Evolutionary conservation across 2,888 invertebrate genomes (phyloP).

Genomic region (Frankliniella fusca): DNA sequence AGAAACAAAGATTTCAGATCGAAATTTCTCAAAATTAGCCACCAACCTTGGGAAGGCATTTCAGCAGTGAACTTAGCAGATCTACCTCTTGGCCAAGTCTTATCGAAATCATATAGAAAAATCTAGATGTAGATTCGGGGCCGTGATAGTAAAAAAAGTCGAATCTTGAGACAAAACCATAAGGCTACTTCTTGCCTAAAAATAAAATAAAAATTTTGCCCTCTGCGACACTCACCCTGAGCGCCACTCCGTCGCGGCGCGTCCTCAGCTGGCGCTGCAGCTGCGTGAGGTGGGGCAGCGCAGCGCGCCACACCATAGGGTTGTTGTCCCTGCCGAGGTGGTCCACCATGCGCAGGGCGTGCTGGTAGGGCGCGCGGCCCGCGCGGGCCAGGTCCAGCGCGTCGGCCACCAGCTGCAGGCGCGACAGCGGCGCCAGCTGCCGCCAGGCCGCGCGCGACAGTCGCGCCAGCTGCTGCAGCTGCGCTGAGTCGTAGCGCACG

Average conservation of each 20-base stretch:
- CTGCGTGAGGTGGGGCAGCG: background rate
- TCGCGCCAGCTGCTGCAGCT: background rate
- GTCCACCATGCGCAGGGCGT: background rate
- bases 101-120: too few species aligned
- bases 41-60: too few species aligned
- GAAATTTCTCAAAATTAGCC: too few species aligned
- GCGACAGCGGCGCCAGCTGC: background rate
- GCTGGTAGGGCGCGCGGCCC: slow-evolving; percentile 15
- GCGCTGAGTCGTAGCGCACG: background rate
- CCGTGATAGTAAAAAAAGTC: too few species aligned
- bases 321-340: slow-evolving; percentile 11
- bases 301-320: slow-evolving; percentile 1
- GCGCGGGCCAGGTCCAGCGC: slow-evolving; percentile 7
- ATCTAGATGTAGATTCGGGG: too few species aligned
- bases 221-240: background rate
- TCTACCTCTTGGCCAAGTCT: too few species aligned
- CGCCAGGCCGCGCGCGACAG: background rate
- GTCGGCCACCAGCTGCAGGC: slow-evolving; percentile 16
- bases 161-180: too few species aligned
- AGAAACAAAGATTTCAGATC: too few species aligned
- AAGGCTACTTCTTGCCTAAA: too few species aligned
- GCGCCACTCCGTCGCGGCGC: background rate
- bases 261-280: background rate
- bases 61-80: too few species aligned
- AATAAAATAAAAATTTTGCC: too few species aligned